Evolutionary conservation across 2,888 invertebrate species (phyloP), one percentile per base, ranked within the genome.

Genomic region (Cabera pusaria): DNA sequence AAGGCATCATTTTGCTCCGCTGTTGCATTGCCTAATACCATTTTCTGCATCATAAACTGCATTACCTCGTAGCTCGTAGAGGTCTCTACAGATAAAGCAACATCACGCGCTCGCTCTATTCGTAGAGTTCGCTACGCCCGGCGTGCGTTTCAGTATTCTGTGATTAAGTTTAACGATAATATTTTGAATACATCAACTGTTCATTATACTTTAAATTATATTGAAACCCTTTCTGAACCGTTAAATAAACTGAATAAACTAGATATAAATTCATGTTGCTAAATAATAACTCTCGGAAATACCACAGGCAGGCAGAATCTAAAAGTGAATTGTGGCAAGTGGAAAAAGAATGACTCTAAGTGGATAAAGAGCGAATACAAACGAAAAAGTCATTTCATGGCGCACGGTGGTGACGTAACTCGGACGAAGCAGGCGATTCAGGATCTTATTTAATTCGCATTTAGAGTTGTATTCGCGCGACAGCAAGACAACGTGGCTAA

Each of bases 301-400:
- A 68, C 66, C 64, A 37, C 22, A 9, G 36, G 43, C 76, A 73
- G 72, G 73, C 74, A 57, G 73, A 83, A 83, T 80, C 82, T 76
- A 78, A 86, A 85, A 87, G 85, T 85, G 87, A 87, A 87, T 86
- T 87, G 86, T 86, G 72, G 83, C 81, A 72, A 85, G 83, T 84
- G 80, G 80, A 81, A 84, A 84, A 85, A 86, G 82, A 84, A 84
- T 83, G 83, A 76, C 75, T 81, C 69, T 85, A 87, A 87, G 87
- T 87, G 86, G 84, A 85, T 87, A 87, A 87, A 86, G 83, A 83
- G 83, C 79, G 80, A 80, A 82, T 79, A 86, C 84, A 85, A 87
- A 83, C 84, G 85, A 82, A 86, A 86, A 79, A 85, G 86, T 86
- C 87, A 86, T 87, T 87, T 86, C 76, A 86, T 84, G 85, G 75